Evolutionary conservation across 2,113 vertebrate species (phyloP).

Genomic region (Chaenocephalus aceratus): DNA sequence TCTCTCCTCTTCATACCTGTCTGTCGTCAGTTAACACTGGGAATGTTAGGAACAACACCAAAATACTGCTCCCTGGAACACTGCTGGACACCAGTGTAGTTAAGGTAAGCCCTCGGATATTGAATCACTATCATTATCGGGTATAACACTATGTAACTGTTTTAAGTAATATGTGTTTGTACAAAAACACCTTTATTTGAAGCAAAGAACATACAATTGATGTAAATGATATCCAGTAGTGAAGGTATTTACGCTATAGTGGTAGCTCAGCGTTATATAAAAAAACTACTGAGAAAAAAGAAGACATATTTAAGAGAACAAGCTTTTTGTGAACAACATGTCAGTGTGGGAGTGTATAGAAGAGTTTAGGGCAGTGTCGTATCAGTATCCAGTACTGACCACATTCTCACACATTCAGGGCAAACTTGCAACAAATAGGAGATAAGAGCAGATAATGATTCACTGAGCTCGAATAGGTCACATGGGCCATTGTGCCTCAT

Average conservation of each 20-base stretch:
- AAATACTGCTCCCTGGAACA: constrained; percentile 5
- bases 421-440: constrained; percentile 31
- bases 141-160: background rate
- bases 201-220: background rate
- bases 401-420: background rate
- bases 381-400: background rate
- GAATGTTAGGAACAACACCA: constrained; percentile 8
- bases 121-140: background rate
- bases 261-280: background rate
- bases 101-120: constrained; percentile 41
- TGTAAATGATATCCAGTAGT: background rate
- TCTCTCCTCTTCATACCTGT: constrained; percentile 24
- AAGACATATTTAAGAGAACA: background rate
- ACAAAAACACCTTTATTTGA: background rate
- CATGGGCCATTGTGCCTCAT: constrained; percentile 28
- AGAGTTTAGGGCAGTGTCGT: background rate
- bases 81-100: background rate
- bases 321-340: background rate
- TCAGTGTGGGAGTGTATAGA: background rate
- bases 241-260: background rate
- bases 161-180: background rate
- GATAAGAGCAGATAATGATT: constrained; percentile 45
- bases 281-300: background rate
- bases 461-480: constrained; percentile 37
- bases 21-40: constrained; percentile 25